phyloP scores from a whole-genome alignment of 2,797 vertebrate genomes.

The Sebastes matsubarae region DNA sequence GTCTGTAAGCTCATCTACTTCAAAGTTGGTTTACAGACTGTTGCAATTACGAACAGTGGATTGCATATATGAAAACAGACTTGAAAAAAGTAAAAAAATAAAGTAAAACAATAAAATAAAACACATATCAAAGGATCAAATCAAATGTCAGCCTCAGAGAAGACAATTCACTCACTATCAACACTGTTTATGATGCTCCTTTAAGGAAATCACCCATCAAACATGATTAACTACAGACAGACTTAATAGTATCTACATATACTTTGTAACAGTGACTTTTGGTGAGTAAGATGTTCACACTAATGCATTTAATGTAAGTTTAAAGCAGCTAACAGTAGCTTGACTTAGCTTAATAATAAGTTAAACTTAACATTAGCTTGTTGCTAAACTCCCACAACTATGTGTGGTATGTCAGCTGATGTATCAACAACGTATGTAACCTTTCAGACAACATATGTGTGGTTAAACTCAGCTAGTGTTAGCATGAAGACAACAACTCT shows the following conservation, averaged over 20 bases:
- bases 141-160: not conserved
- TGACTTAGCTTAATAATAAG: not conserved
- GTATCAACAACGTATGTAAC: no score
- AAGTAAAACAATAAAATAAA: no score
- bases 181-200: not conserved
- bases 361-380: not conserved
- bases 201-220: rapidly evolving
- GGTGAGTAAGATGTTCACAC: not conserved
- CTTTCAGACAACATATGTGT: rapidly evolving
- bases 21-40: no score
- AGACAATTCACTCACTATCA: not conserved
- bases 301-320: not conserved
- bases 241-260: rapidly evolving
- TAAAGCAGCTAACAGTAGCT: not conserved
- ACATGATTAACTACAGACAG: not conserved
- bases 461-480: not conserved
- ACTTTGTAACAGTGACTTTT: not conserved
- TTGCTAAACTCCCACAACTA: not conserved
- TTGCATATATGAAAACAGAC: no score
- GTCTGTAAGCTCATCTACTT: no score
- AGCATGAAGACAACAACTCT: not conserved
- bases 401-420: not conserved
- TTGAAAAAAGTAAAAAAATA: no score
- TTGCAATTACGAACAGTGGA: no score
- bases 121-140: not conserved